phyloP scores from a whole-genome alignment of 1,140 invertebrate genomes.

The Drosophila santomea region DNA sequence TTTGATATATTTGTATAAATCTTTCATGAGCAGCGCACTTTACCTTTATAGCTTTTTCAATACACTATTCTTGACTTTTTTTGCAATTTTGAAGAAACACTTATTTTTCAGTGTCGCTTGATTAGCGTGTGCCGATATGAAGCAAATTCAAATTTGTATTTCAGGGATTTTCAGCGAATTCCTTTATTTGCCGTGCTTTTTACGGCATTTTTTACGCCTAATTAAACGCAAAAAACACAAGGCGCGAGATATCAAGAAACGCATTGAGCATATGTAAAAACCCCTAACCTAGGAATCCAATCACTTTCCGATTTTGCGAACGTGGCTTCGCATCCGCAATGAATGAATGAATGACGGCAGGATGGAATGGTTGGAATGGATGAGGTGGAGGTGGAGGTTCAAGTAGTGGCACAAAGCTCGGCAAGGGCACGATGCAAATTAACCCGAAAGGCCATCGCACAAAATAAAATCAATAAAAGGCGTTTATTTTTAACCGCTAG shows the following conservation, averaged over 20 bases:
- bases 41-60: too few species aligned
- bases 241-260: conserved; percentile 38
- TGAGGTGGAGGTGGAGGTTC: background rate
- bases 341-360: conserved; percentile 16
- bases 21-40: too few species aligned
- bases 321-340: conserved; percentile 64
- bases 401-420: conserved; percentile 16
- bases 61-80: too few species aligned
- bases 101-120: background rate
- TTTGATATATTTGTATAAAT: too few species aligned
- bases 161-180: conserved; percentile 25
- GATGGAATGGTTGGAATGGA: background rate
- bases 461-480: conserved; percentile 44
- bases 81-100: too few species aligned
- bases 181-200: conserved; percentile 19
- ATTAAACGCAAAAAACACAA: conserved; percentile 56
- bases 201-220: conserved; percentile 66
- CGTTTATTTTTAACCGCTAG: conserved; percentile 40
- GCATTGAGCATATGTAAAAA: conserved; percentile 56
- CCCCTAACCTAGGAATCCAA: conserved; percentile 15
- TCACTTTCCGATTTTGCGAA: conserved; percentile 16
- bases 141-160: background rate
- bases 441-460: conserved; percentile 45
- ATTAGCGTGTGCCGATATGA: background rate
- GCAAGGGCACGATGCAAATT: conserved; percentile 46